Conservation (phyloP, 2,797 vertebrate species). For the Sternarchorhynchus goeldii region DNA sequence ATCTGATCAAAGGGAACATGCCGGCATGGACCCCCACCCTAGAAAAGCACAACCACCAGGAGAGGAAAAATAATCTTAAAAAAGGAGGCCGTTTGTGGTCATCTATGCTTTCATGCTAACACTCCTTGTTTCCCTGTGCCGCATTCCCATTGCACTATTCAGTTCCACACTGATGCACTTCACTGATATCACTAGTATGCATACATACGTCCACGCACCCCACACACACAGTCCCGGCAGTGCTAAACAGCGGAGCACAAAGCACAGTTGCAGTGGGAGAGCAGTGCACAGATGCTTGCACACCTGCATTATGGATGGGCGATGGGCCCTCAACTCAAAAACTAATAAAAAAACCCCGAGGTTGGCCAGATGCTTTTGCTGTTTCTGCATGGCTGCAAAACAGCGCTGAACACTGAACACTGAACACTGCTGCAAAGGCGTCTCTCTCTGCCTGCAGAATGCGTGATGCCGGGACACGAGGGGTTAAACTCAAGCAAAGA, state of each 20-base stretch:
- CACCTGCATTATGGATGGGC: too few relatives aligned
- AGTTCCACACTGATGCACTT: constrained; percentile 18
- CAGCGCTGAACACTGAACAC: constrained; percentile 41
- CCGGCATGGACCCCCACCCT: constrained; percentile 50
- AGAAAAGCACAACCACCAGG: constrained; percentile 45
- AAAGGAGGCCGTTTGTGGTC: constrained; percentile 22
- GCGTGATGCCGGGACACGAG: constrained; percentile 7
- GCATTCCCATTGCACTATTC: constrained; percentile 15
- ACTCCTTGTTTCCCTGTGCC: constrained; percentile 9
- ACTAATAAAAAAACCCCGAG: constrained; percentile 40
- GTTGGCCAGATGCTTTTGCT: constrained; percentile 37
- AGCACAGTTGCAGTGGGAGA: too few relatives aligned
- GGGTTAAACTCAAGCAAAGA: constrained; percentile 1
- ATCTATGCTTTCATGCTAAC: constrained; percentile 27
- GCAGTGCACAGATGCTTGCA: too few relatives aligned
- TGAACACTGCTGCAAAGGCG: constrained; percentile 34
- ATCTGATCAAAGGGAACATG: constrained; percentile 63
- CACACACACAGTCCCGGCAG: neutral
- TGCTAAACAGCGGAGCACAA: neutral
- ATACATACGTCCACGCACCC: neutral
- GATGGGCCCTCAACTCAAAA: neutral
- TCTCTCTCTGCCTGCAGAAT: constrained; percentile 3
- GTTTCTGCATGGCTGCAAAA: constrained; percentile 44
- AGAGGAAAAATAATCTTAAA: constrained; percentile 26
- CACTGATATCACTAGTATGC: neutral